Conservation (phyloP, 1,140 invertebrate species). For the Asobara japonica region DNA sequence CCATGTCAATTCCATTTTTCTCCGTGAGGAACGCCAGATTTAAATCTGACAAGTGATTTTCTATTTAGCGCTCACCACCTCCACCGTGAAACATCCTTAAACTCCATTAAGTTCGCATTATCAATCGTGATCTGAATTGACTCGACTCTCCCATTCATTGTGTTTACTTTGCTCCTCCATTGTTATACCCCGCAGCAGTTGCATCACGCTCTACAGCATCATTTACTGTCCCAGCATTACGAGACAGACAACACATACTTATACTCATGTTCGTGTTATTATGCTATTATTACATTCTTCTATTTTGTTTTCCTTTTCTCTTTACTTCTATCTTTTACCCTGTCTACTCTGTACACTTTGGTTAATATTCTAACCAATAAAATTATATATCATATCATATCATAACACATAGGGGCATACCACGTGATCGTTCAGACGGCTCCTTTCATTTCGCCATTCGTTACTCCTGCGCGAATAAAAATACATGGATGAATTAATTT, state of each 20-base stretch:
- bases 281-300: conserved; percentile 11
- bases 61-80: no score
- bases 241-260: background rate
- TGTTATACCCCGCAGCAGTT: conserved; percentile 23
- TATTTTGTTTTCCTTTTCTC: no score
- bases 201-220: conserved; percentile 18
- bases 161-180: conserved; percentile 17
- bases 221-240: conserved; percentile 15
- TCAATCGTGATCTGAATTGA: background rate
- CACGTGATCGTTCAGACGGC: background rate
- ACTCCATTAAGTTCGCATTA: background rate
- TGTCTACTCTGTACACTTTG: no score
- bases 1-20: no score
- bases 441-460: background rate
- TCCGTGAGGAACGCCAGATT: no score
- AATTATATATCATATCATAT: no score
- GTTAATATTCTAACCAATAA: no score
- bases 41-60: no score
- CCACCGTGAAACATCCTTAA: background rate
- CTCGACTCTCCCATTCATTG: background rate
- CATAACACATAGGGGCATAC: background rate
- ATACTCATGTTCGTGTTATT: background rate
- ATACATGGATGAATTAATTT: background rate
- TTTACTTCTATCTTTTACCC: no score
- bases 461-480: background rate